Evolutionary conservation across 2,888 invertebrate genomes (phyloP).

Genomic region (Eristalis tenax): DNA sequence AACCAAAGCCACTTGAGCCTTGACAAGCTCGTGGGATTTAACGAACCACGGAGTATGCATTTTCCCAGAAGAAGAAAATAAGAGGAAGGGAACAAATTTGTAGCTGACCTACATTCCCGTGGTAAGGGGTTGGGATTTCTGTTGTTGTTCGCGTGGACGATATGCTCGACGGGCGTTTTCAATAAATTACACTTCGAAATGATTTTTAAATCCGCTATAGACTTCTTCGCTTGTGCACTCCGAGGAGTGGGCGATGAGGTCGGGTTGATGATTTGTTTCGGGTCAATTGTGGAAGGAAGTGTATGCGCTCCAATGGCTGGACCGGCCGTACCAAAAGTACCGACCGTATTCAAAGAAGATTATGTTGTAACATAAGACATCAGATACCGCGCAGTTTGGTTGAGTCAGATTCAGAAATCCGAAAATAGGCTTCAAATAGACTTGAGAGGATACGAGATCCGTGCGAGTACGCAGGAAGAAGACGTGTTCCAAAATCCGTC

Average conservation of each 20-base stretch:
- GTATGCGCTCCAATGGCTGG: no score
- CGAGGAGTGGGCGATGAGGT: neutral
- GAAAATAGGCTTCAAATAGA: no score
- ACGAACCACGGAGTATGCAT: constrained; percentile 48
- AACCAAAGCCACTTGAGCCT: constrained; percentile 42
- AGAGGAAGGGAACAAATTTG: neutral
- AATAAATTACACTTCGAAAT: neutral
- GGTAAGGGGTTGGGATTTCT: neutral
- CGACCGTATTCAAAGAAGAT: no score
- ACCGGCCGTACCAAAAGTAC: no score
- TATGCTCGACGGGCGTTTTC: neutral
- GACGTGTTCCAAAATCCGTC: no score
- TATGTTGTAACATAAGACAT: no score
- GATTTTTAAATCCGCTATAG: neutral
- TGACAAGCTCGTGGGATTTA: constrained; percentile 50
- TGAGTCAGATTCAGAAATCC: no score
- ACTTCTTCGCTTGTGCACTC: neutral
- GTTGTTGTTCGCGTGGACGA: neutral
- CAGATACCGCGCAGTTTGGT: no score
- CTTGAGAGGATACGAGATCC: no score
- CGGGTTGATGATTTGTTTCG: neutral
- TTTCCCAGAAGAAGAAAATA: constrained; percentile 7
- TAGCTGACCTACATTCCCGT: constrained; percentile 41
- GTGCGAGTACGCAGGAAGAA: no score
- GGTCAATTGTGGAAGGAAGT: no score